Conservation (phyloP, 2,113 vertebrate species). For the Calidris pugnax region DNA sequence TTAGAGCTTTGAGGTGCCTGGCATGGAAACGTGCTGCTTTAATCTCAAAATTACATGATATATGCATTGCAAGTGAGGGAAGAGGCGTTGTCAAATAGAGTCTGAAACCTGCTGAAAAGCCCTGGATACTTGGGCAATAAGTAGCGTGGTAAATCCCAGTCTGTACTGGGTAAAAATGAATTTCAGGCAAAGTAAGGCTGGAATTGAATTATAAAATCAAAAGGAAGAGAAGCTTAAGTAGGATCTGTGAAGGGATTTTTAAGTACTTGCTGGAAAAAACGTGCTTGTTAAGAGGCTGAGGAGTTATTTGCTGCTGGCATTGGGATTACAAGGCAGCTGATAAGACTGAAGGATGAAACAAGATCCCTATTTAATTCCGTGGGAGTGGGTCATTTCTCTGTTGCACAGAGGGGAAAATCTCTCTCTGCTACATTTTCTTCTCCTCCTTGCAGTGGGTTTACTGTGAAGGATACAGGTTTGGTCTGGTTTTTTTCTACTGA, state of each 20-base stretch:
- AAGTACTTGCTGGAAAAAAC: neutral
- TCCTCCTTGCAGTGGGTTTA: neutral
- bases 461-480: neutral
- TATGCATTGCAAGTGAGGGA: neutral
- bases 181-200: neutral
- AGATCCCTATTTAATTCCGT: neutral
- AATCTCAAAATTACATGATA: neutral
- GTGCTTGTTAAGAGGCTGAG: neutral
- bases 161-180: neutral
- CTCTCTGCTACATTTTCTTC: neutral
- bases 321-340: neutral
- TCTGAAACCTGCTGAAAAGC: neutral
- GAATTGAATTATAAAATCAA: neutral
- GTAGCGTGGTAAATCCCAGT: neutral
- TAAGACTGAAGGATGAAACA: neutral
- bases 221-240: neutral
- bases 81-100: neutral
- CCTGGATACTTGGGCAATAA: neutral
- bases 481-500: neutral
- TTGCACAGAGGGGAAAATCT: neutral
- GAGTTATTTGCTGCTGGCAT: neutral
- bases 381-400: neutral
- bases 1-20: neutral
- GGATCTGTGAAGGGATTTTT: neutral
- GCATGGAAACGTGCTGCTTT: neutral